Evolutionary conservation across 2,888 invertebrate genomes (phyloP), one percentile per base, ranked within the genome.

Genomic region (Lysandra coridon): DNA sequence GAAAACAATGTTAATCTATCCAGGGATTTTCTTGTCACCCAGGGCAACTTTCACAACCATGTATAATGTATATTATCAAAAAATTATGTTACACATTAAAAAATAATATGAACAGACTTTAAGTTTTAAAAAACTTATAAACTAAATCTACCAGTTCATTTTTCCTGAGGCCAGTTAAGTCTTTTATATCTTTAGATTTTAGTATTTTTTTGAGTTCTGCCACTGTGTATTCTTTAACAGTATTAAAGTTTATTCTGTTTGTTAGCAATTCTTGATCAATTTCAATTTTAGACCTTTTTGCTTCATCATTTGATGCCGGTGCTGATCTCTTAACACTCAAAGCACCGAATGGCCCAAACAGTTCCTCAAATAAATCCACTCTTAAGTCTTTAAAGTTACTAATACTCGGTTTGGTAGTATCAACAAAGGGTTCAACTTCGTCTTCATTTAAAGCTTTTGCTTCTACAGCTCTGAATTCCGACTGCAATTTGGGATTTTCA

Each of bases 401-500:
- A 49, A 83, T 80, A 79, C 86, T 85, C 14, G 87, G 88, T 83
- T 88, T 90, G 80, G 96, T 96, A 82, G 95, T 94, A 85, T 96
- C 96, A 80, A 86, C 84, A 84, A 95, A 92, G 82, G 95, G 91
- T 81, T 95, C 95, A 23, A 94, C 86, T 76, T 93, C 92, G 79
- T 95, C 94, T 83, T 95, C 91, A 83, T 96, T 95, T 73, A 97
- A 91, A 1, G 97, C 96, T 83, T 96, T 91, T 0, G 96, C 96
- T 87, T 97, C 96, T 44, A 97, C 92, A 83, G 96, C 96, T 30
- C 95, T 91, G 87, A 96, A 96, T 83, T 96, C 91, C 7, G 93
- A 94, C 86, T 97, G 96, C 49, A 96, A 86, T 80, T 92, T 93
- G 0, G 97, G 97, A 89, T 97, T 96, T 85, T 96, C 96, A 90